phyloP scores from a whole-genome alignment of 2,797 vertebrate genomes.

The Chiroxiphia lanceolata region DNA sequence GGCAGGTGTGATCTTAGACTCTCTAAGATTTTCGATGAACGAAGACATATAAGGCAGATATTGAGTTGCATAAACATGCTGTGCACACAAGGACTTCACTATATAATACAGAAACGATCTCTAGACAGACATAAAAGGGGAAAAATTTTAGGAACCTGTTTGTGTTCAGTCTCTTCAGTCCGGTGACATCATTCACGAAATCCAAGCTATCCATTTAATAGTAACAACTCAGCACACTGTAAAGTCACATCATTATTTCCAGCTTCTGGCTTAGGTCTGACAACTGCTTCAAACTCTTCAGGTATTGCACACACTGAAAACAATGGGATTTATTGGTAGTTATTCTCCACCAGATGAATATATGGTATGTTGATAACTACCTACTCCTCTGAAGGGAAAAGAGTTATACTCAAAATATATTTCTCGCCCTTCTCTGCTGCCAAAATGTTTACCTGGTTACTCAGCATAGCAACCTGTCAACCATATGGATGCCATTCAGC shows the following conservation, averaged over 20 bases:
- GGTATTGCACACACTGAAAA: not conserved
- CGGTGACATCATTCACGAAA: not conserved
- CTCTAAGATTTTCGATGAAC: not conserved
- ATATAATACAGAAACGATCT: not conserved
- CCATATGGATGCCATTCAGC: constrained; percentile 72
- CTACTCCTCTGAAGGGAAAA: constrained; percentile 32
- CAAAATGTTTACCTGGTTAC: constrained; percentile 64
- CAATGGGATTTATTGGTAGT: not conserved
- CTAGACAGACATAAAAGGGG: not conserved
- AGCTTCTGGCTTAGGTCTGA: not conserved
- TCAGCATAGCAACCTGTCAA: constrained; percentile 66
- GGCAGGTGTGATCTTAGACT: not conserved
- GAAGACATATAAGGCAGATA: not conserved
- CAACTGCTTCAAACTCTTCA: not conserved
- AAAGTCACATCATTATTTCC: not conserved
- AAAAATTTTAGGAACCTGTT: not conserved
- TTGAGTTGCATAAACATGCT: not conserved
- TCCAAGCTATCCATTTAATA: not conserved
- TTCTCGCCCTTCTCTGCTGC: constrained; percentile 43
- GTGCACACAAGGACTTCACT: not conserved
- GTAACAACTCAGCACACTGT: not conserved
- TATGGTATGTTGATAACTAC: not conserved
- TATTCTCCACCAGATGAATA: not conserved
- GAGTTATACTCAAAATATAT: constrained; percentile 20
- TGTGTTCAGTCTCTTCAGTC: not conserved